Evolutionary conservation across 2,888 invertebrate genomes (phyloP).

Genomic region (Eilema sororculum): DNA sequence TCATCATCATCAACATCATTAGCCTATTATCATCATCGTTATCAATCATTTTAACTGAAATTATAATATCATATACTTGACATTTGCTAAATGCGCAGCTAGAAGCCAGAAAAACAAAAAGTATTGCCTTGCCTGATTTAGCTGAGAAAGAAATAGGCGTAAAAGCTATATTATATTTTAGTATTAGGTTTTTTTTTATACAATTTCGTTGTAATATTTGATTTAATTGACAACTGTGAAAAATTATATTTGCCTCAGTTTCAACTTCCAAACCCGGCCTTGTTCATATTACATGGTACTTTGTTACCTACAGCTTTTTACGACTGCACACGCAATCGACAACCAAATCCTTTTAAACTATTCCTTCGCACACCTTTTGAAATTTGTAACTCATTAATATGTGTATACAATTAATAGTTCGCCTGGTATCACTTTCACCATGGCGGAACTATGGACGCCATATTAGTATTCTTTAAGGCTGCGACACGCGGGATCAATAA

Average conservation of each 20-base stretch:
- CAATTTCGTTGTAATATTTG: too few relatives aligned
- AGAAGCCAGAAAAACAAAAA: too few relatives aligned
- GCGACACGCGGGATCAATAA: slow-evolving; percentile 67
- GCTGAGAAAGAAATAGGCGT: too few relatives aligned
- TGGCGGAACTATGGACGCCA: slow-evolving; percentile 64
- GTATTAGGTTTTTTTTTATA: too few relatives aligned
- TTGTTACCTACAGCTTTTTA: not conserved
- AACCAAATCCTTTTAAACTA: slow-evolving; percentile 24
- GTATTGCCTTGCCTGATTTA: too few relatives aligned
- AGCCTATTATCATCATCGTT: too few relatives aligned
- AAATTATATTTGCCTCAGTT: not conserved
- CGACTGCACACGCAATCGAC: slow-evolving; percentile 21
- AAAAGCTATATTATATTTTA: too few relatives aligned
- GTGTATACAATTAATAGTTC: slow-evolving; percentile 57
- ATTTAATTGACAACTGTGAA: not conserved
- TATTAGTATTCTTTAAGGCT: slow-evolving; percentile 68
- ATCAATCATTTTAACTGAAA: too few relatives aligned
- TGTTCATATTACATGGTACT: not conserved
- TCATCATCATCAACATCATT: too few relatives aligned
- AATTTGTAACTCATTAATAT: slow-evolving; percentile 54
- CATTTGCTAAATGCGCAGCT: too few relatives aligned
- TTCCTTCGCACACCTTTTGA: slow-evolving; percentile 18
- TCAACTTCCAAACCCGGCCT: not conserved
- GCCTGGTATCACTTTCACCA: slow-evolving; percentile 71
- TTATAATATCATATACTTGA: too few relatives aligned